These are phyloP conservation scores for Sebastes iracundus DNA, from an alignment of 2,797 vertebrate species.

Conservation along the genomic window DNA sequence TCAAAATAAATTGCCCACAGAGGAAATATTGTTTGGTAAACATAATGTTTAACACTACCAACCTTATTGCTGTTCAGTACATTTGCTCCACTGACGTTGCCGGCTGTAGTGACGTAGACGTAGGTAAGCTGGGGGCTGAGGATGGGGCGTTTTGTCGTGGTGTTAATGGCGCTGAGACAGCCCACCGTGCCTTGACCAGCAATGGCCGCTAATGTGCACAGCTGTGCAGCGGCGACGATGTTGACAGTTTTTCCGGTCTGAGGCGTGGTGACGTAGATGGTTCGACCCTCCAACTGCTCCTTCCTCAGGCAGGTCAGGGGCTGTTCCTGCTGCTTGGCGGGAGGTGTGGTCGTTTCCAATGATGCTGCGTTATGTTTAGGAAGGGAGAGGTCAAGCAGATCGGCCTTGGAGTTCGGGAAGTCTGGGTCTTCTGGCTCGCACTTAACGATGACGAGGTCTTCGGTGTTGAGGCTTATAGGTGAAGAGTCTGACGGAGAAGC, in stretches of 20 bases:
- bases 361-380: conserved; percentile 87
- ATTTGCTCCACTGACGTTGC: conserved; percentile 82
- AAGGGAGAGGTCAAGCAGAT: conserved; percentile 96
- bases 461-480: conserved; percentile 67
- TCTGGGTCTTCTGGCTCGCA: conserved; percentile 84
- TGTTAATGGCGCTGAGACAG: conserved; percentile 89
- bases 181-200: conserved; percentile 90
- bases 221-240: conserved; percentile 87
- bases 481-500: background rate
- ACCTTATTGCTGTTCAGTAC: conserved; percentile 92
- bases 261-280: conserved; percentile 89
- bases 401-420: conserved; percentile 73
- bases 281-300: conserved; percentile 86
- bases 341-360: conserved; percentile 72
- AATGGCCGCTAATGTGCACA: conserved; percentile 95
- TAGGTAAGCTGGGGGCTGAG: conserved; percentile 97
- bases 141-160: conserved; percentile 92
- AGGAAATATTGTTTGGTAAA: background rate
- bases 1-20: background rate
- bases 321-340: conserved; percentile 86
- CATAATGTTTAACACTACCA: conserved; percentile 19
- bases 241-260: conserved; percentile 88
- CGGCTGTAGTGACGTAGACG: conserved; percentile 87
- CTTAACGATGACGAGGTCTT: conserved; percentile 86
- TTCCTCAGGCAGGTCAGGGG: conserved; percentile 92